These are phyloP conservation scores for Megalonaias nervosa DNA, from an alignment of 1,140 invertebrate species.

Conservation along the genomic window DNA sequence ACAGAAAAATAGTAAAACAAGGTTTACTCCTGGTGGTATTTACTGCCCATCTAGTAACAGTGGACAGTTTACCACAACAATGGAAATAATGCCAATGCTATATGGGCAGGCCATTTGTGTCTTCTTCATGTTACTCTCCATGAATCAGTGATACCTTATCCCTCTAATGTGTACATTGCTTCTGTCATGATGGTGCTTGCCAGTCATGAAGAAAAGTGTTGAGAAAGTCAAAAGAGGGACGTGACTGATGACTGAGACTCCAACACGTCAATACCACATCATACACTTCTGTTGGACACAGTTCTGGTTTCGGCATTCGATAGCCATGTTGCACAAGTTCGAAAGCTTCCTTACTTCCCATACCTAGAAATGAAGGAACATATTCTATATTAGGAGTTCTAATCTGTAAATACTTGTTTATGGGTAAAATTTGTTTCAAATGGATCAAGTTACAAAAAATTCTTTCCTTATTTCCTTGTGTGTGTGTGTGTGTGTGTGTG, in stretches of 20 bases:
- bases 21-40: too few species aligned
- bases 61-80: too few species aligned
- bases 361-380: slow-evolving; percentile 43
- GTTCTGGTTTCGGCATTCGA: slow-evolving; percentile 60
- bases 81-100: too few species aligned
- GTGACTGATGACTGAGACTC: slow-evolving; percentile 58
- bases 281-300: slow-evolving; percentile 62
- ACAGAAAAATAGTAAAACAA: too few species aligned
- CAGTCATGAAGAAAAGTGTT: slow-evolving; percentile 66
- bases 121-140: too few species aligned
- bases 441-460: neutral
- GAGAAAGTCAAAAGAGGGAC: slow-evolving; percentile 67
- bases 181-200: slow-evolving; percentile 41
- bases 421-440: neutral
- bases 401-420: neutral
- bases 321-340: slow-evolving; percentile 63
- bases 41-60: too few species aligned
- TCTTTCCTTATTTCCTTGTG: too few species aligned
- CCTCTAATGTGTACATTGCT: too few species aligned
- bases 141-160: too few species aligned
- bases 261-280: slow-evolving; percentile 63
- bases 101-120: too few species aligned
- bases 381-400: too few species aligned
- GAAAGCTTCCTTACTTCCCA: slow-evolving; percentile 65
- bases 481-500: neutral